Percentiles rank a stretch among this genome's conserved stretches.
These are phyloP conservation scores for Netta rufina DNA, from an alignment of 2,797 vertebrate species.

Conservation along the genomic window DNA sequence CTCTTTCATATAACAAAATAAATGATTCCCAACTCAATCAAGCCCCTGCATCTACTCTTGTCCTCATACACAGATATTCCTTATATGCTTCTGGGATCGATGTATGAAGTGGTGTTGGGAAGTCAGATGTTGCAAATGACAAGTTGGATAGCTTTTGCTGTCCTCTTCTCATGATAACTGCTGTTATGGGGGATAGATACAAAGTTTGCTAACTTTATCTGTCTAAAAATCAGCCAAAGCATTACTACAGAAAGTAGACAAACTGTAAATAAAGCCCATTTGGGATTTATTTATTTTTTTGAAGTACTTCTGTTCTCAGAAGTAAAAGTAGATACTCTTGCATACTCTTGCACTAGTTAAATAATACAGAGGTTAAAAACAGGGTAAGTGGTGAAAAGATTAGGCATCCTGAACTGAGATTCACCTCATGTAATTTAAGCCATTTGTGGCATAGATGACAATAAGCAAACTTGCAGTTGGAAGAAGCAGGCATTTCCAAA, in stretches of 20 bases:
- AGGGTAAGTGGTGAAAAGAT: constrained; percentile 1
- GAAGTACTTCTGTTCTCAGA: background rate
- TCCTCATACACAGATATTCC: background rate
- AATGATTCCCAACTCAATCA: accelerated
- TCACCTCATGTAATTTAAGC: background rate
- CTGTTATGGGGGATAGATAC: background rate
- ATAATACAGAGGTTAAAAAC: background rate
- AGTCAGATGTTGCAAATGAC: background rate
- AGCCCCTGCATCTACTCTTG: background rate
- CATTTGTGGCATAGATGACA: background rate
- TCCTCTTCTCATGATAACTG: background rate
- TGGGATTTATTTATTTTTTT: background rate
- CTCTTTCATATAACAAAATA: background rate
- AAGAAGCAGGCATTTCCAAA: background rate
- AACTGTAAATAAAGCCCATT: background rate
- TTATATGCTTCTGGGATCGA: background rate
- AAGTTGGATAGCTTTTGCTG: background rate
- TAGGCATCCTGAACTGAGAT: background rate
- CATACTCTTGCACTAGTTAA: background rate
- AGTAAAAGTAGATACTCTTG: background rate
- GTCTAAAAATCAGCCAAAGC: background rate
- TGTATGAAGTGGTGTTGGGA: background rate
- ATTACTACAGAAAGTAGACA: background rate
- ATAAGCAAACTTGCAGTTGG: background rate
- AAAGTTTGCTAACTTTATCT: background rate